Evolutionary conservation across 2,888 invertebrate genomes (phyloP).

Genomic region (Dyspetes luteomarginatus): DNA sequence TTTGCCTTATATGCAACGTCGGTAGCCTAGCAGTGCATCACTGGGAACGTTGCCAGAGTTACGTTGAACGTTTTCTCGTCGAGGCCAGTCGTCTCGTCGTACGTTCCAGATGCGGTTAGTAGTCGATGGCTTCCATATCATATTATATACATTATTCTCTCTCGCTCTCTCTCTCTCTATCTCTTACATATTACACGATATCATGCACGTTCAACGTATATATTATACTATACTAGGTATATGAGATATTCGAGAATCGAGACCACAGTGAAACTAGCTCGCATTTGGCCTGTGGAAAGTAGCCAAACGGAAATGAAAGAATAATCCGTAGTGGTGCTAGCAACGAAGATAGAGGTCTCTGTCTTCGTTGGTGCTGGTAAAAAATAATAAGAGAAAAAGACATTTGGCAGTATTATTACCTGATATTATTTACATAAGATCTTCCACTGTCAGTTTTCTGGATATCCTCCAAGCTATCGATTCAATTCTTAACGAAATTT

Average conservation of each 20-base stretch:
- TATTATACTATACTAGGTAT: not conserved
- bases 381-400: not conserved
- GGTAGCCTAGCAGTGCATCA: constrained; percentile 92
- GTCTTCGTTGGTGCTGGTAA: too few relatives aligned
- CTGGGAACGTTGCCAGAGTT: constrained; percentile 96
- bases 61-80: constrained; percentile 94
- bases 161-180: not conserved
- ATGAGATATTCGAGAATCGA: constrained; percentile 37
- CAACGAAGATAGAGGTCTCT: too few relatives aligned
- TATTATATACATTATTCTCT: constrained; percentile 24
- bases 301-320: constrained; percentile 16
- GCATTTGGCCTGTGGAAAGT: constrained; percentile 49
- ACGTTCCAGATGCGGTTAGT: constrained; percentile 92
- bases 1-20: constrained; percentile 96
- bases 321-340: too few relatives aligned
- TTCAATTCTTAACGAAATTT: too few relatives aligned
- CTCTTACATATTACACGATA: not conserved
- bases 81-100: constrained; percentile 94
- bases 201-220: not conserved
- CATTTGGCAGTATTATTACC: constrained; percentile 20
- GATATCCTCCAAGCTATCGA: not conserved
- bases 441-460: not conserved
- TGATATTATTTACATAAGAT: not conserved
- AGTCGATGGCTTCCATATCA: constrained; percentile 67
- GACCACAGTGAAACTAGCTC: constrained; percentile 34